Base-by-base conservation (phyloP, 2,797 vertebrate genomes). In the Helarctos malayanus region DNA sequence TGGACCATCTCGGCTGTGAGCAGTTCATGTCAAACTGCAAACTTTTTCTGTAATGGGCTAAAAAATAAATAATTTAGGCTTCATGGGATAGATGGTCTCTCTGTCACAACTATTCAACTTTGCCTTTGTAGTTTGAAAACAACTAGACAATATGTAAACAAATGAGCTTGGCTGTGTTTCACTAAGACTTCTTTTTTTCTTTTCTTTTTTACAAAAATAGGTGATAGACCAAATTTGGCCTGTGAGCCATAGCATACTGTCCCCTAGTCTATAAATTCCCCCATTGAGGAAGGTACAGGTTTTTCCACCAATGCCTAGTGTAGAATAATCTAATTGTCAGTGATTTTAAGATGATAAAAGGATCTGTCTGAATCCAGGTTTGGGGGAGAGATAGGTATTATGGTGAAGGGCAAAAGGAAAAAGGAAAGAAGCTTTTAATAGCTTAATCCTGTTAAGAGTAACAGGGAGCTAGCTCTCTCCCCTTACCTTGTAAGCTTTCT, bases 341-440 rank as follows among this genome's bases (percentile, higher is more conserved):
- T 75, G 49, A 88, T 68, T 63, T 85, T 86, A 86, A 95, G 15
- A 94, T 38, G 32, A 7, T 81, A 76, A 71, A 89, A 83, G 3
- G 11, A 57, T 68, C 7, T 59, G 54, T 84, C 25, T 91, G 32
- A 83, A 93, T 84, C 79, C 23, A 89, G 12, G 89, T 94, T 41
- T 73, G 14, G 4, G n/a, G 35, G 49, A 29, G 16, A 89, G 19
- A 65, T 2, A 0, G 5, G 52, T 27, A 29, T 79, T 86, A 57
- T 6, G 5, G 6, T 49, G 54, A 83, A 83, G 3, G 29, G 7
- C 57, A 54, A 94, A 41, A 68, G n/a, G 8, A 19, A 19, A 35
- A 80, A 75, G 32, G 11, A 68, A 83, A 91, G 19, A 65, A 47
- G n/a, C 8, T 79, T 75, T 78, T 47, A 61, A 61, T 4, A 81